Base-by-base conservation (phyloP, 2,797 vertebrate species). In the Sebastes umbrosus region DNA sequence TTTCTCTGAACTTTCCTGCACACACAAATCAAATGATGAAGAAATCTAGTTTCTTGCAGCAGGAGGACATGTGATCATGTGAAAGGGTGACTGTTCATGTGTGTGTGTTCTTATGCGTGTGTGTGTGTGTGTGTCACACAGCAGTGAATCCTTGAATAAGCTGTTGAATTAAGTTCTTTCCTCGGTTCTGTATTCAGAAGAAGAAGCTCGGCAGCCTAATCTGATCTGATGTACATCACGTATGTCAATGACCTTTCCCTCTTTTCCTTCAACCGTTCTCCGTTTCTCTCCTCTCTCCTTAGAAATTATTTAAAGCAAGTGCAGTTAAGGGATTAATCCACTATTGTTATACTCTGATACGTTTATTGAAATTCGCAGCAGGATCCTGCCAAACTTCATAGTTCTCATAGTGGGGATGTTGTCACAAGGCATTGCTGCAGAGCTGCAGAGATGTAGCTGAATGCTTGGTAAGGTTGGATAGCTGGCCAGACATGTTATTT, bases 271-370 rank as follows among this genome's bases (percentile, higher is more conserved):
- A 27, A 8, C 39, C 2, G 9, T 18, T 75, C 62, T 34, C 60
- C 6, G 3, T 60, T 18, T 73, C 27, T 58, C 64, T 55, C 93
- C 84, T 92, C 39, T 39, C 5, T 43, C 39, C 39, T 16, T 88
- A 92, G 95, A 96, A 95, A 92, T 73, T 95, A 34, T 94, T 77
- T 85, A 91, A 95, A 97, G 95, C 95, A 96, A 93, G 96, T 96
- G 89, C 95, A 97, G 96, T 96, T 97, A 96, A 94, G 96, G 96
- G 82, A 73, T 79, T 78, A 66, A 82, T 82, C 16, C 25, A n/a
- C 66, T 57, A 20, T 77, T 86, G 43, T 79, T 65, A 43, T 64
- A 22, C 60, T 85, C 85, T 79, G 50, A 79, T 69, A 72, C 34
- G 24, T 63, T 39, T 57, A 36, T 84, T 85, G 69, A 76, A 75